phyloP scores from a whole-genome alignment of 2,797 vertebrate species.

The Esox masquinongy region DNA sequence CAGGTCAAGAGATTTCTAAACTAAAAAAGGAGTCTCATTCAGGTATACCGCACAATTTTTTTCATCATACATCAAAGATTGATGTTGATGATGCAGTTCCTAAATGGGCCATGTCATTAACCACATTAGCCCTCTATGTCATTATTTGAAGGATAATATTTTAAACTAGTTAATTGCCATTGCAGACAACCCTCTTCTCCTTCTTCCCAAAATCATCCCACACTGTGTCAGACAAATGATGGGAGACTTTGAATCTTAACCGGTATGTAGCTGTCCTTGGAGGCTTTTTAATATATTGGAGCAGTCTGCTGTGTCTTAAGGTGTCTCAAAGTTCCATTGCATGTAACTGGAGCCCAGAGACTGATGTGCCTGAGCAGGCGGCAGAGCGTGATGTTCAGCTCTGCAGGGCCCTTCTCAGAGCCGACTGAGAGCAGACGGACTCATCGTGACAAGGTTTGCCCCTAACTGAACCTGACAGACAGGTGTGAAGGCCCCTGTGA shows the following conservation, averaged over 20 bases:
- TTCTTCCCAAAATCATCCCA: conserved; percentile 1
- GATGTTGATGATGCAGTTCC: too few species aligned
- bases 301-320: conserved; percentile 26
- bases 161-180: conserved; percentile 10
- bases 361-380: neutral
- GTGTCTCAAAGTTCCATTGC: neutral
- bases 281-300: conserved; percentile 46
- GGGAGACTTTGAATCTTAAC: conserved; percentile 36
- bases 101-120: neutral
- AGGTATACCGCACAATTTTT: too few species aligned
- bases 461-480: conserved; percentile 28
- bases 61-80: too few species aligned
- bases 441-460: conserved; percentile 18
- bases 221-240: conserved; percentile 13
- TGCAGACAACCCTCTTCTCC: neutral
- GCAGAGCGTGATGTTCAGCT: conserved; percentile 9
- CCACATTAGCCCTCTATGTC: neutral
- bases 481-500: neutral
- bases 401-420: conserved; percentile 25
- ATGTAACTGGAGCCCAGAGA: neutral
- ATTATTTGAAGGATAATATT: conserved; percentile 3
- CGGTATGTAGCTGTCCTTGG: conserved; percentile 26
- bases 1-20: neutral
- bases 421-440: conserved; percentile 23
- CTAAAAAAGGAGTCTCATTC: neutral